Evolutionary conservation across 2,797 vertebrate genomes (phyloP).

Genomic region (Phylloscopus collybita): DNA sequence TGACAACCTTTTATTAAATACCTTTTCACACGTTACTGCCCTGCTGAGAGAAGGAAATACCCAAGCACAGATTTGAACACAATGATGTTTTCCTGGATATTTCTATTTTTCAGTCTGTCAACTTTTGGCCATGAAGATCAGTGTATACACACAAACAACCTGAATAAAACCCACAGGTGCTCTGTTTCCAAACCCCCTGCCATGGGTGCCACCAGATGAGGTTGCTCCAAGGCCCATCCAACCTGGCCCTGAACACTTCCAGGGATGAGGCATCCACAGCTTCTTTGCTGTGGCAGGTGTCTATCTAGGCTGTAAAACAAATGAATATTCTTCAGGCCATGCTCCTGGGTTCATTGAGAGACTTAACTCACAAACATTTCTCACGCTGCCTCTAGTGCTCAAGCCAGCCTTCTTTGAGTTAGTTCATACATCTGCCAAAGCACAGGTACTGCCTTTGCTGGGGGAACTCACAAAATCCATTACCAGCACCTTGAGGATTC

Average conservation of each 20-base stretch:
- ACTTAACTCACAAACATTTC: neutral
- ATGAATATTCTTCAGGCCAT: neutral
- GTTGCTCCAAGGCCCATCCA: neutral
- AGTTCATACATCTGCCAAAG: neutral
- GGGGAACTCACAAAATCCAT: neutral
- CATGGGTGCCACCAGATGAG: neutral
- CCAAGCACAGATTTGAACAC: neutral
- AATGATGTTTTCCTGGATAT: neutral
- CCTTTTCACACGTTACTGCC: neutral
- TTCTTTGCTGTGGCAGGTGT: neutral
- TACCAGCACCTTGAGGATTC: neutral
- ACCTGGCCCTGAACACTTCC: neutral
- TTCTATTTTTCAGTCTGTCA: neutral
- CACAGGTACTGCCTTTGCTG: neutral
- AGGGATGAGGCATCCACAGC: neutral
- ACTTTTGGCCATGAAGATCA: neutral
- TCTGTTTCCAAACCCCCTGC: neutral
- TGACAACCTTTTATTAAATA: neutral
- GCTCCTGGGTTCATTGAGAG: neutral
- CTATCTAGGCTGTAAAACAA: neutral
- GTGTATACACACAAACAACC: neutral
- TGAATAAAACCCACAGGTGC: neutral
- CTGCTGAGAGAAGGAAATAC: neutral
- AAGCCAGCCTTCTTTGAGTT: neutral
- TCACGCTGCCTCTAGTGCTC: neutral